These are phyloP conservation scores for Sebastes diaconus DNA, from an alignment of 2,797 vertebrate genomes.

Conservation along the genomic window DNA sequence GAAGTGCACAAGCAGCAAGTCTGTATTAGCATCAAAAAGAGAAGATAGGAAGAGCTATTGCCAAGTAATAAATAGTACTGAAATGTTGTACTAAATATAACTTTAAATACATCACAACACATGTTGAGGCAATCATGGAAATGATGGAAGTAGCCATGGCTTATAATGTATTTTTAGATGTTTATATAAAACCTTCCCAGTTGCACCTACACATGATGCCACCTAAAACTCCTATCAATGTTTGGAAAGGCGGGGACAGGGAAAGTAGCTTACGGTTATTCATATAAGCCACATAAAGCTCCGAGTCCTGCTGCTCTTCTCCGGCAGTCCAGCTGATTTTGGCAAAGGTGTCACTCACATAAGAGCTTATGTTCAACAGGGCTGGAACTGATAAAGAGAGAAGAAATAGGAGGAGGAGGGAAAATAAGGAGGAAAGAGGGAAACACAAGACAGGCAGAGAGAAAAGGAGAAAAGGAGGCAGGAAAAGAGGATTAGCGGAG, in stretches of 20 bases:
- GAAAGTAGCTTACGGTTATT: conserved; percentile 84
- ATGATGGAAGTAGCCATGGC: conserved; percentile 13
- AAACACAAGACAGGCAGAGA: conserved; percentile 57
- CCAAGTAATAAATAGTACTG: background rate
- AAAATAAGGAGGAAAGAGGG: conserved; percentile 50
- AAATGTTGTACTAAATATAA: conserved; percentile 8
- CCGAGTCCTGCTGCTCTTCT: conserved; percentile 72
- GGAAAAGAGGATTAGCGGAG: conserved; percentile 77
- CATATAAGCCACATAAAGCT: conserved; percentile 85
- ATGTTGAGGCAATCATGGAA: conserved; percentile 6
- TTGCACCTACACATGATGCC: conserved; percentile 34
- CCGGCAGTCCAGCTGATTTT: conserved; percentile 85
- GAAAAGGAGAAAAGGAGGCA: conserved; percentile 54
- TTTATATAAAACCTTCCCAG: conserved; percentile 34
- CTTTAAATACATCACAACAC: conserved; percentile 18
- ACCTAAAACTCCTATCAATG: conserved; percentile 38
- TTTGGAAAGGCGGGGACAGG: conserved; percentile 34
- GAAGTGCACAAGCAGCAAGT: conserved; percentile 67
- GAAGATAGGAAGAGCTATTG: background rate
- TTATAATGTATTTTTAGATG: conserved; percentile 39
- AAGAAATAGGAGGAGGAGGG: conserved; percentile 48
- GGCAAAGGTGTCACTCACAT: conserved; percentile 84
- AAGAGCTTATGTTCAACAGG: conserved; percentile 84
- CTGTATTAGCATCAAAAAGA: conserved; percentile 35
- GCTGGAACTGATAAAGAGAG: conserved; percentile 79